Conservation (phyloP, 1,140 invertebrate species). For the Bicyclus anynana region DNA sequence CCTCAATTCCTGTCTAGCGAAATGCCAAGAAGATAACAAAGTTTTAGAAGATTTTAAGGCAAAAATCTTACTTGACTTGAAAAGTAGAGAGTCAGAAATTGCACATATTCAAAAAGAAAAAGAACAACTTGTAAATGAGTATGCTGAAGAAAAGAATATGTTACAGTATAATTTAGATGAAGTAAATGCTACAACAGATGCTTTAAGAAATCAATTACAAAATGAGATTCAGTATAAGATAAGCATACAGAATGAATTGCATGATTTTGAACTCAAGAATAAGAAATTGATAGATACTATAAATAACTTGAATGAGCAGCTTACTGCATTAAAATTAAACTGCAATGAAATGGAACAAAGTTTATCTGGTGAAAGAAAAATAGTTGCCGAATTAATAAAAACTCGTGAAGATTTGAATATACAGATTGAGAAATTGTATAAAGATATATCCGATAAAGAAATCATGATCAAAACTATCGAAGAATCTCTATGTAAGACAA, state of each 20-base stretch:
- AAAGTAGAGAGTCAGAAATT: constrained; percentile 34
- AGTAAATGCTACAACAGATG: constrained; percentile 37
- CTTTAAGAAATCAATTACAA: constrained; percentile 47
- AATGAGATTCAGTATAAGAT: constrained; percentile 50
- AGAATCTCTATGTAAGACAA: constrained; percentile 9
- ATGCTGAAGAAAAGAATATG: constrained; percentile 38
- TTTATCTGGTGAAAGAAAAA: constrained; percentile 15
- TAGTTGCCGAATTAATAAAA: constrained; percentile 10
- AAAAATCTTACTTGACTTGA: constrained; percentile 34
- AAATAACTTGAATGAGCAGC: constrained; percentile 14
- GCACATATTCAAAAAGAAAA: constrained; percentile 41
- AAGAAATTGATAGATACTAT: constrained; percentile 5
- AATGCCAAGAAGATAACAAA: constrained; percentile 36
- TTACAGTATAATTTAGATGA: constrained; percentile 41
- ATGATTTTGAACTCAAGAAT: constrained; percentile 10
- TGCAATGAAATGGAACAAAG: constrained; percentile 10
- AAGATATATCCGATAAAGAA: constrained; percentile 11
- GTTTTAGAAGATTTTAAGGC: constrained; percentile 34
- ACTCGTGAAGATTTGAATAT: constrained; percentile 20
- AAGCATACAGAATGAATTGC: constrained; percentile 30
- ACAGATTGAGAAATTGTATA: constrained; percentile 12
- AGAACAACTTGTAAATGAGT: constrained; percentile 33
- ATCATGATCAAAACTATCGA: constrained; percentile 6
- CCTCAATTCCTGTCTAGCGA: constrained; percentile 27
- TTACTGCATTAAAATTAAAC: constrained; percentile 9